Percentiles rank a stretch among this genome's conserved stretches.
Evolutionary conservation across 2,113 vertebrate species (phyloP).

Genomic region (Hyperoodon ampullatus): DNA sequence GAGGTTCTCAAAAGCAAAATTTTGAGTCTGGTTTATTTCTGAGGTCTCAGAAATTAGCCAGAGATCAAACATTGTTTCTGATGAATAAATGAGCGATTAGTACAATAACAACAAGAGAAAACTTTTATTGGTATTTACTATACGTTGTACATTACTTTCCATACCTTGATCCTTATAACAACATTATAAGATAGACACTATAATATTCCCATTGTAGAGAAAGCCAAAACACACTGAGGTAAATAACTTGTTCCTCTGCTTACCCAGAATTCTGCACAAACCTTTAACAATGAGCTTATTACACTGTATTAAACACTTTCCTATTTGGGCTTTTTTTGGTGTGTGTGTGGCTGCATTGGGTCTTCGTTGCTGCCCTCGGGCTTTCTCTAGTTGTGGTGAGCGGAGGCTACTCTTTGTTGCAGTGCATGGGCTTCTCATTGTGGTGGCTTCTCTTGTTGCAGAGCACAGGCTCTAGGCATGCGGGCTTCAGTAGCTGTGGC

Average conservation of each 20-base stretch:
- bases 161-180: background rate
- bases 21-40: background rate
- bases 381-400: too few relatives aligned
- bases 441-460: too few relatives aligned
- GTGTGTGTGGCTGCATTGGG: too few relatives aligned
- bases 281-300: background rate
- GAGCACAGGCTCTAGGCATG: too few relatives aligned
- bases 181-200: background rate
- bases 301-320: background rate
- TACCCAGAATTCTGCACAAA: background rate
- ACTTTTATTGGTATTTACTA: background rate
- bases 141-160: too few relatives aligned
- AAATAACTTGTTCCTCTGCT: background rate
- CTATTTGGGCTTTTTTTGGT: background rate
- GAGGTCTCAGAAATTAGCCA: background rate
- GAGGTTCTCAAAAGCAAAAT: background rate
- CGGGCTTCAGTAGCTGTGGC: too few relatives aligned
- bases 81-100: background rate
- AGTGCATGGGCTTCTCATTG: too few relatives aligned
- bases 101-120: background rate
- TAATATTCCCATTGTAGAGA: background rate
- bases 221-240: background rate
- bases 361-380: too few relatives aligned
- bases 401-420: fast-evolving
- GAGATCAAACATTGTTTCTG: background rate